Evolutionary conservation across 1,140 invertebrate species (phyloP), one percentile per base, ranked within the genome.

Genomic region (Conus ventricosus): DNA sequence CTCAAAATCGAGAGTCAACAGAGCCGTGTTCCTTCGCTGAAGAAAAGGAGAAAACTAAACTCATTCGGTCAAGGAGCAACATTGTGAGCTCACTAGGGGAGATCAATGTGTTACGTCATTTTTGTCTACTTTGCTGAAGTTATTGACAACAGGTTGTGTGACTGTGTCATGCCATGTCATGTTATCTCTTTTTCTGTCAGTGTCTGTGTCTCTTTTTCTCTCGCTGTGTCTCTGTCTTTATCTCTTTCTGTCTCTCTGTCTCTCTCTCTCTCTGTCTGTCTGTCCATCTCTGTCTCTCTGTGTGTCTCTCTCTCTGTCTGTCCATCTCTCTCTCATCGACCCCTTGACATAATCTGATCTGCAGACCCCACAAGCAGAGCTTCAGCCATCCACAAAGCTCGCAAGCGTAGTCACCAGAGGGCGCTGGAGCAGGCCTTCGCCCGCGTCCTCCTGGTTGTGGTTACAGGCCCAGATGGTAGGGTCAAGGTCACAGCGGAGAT

Each of bases 351-450:
- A 75, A 20, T 71, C 27, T 67, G 17, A 39, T 25, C 10, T 84
- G 23, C 81, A 93, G 92, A 93, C 82, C 90, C 91, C 6, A 60
- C 86, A 54, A 89, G 89, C 39, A 93, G 88, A 88, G 88, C 85
- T n/a, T 90, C 90, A 17, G 91, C 91, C 4, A 71, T 90, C 39
- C 91, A 91, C 71, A 93, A 93, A 86, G 90, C 89, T 76, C 92
- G 92, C 85, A 94, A 94, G 84, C 53, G 92, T 17, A 89, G 92
- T 27, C 89, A 92, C 53, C 91, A 92, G 88, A 84, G 91, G 71
- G 92, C 94, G 8, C 27, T 93, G 75, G 91, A 94, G 84, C 91
- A 94, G 85, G 93, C 94, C n/a, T 94, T 94, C 84, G 91, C 91
- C 54, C 92, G 91, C 87, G 84, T 94, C 4, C 88, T 94, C 20